Evolutionary conservation across 2,113 vertebrate species (phyloP).

Genomic region (Takifugu flavidus): DNA sequence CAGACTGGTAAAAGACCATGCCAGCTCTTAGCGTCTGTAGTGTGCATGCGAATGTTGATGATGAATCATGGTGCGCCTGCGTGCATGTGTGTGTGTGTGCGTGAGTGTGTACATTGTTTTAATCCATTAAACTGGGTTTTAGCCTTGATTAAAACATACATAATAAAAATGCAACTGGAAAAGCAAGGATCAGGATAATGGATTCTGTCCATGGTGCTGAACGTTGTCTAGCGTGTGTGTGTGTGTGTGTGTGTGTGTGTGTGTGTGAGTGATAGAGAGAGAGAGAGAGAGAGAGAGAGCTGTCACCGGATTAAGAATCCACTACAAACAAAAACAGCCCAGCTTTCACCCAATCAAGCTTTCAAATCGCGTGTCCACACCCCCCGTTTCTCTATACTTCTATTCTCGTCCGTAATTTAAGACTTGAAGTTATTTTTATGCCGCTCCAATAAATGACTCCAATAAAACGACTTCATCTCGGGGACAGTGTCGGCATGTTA

Average conservation of each 20-base stretch:
- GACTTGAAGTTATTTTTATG: neutral
- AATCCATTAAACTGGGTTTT: no score
- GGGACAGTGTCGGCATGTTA: conserved; percentile 6
- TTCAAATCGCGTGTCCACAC: conserved; percentile 24
- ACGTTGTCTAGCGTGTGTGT: conserved; percentile 7
- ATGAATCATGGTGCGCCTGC: neutral
- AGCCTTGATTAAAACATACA: neutral
- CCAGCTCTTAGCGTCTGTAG: neutral
- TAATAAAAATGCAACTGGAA: neutral
- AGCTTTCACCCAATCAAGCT: conserved; percentile 40
- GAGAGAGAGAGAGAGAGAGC: neutral
- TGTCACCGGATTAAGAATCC: conserved; percentile 49
- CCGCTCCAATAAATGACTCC: no score
- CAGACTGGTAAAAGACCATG: conserved; percentile 1
- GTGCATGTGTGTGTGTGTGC: conserved; percentile 7
- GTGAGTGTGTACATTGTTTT: neutral
- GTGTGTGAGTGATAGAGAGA: no score
- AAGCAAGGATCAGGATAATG: neutral
- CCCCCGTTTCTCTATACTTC: conserved; percentile 21
- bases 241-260: no score
- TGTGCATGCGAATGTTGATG: neutral
- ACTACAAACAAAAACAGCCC: conserved; percentile 41
- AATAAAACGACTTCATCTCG: neutral
- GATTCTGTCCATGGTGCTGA: conserved; percentile 77
- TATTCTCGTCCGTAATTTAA: neutral